Base-by-base conservation (phyloP, 2,888 invertebrate species). In the Drosophila nigricruria region DNA sequence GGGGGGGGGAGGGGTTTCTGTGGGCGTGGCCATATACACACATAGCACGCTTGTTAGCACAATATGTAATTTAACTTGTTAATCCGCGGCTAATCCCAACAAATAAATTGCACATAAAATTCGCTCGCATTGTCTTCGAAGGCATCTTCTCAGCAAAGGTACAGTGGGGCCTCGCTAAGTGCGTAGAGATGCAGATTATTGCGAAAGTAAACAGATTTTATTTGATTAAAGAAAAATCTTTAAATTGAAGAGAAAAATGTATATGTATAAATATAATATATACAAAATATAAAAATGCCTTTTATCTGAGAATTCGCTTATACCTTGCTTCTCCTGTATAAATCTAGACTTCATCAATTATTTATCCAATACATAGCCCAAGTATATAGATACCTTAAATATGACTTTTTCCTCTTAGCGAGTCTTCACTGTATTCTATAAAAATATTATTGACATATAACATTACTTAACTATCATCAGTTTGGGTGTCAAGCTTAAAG, bases 11-110 rank as follows among this genome's bases (percentile, higher is more conserved):
- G 27, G n/a, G n/a, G n/a, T n/a, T n/a, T n/a, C n/a, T 62, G 65
- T 77, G 65, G 73, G 79, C 68, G 73, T 62, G 50, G 53, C 23
- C 40, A 23, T 32, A 32, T 8, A 52, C 59, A 56, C 49, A 54
- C 52, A 36, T 9, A 36, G 63, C 64, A 30, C 34, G 56, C 64
- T 49, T 59, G 68, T 53, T 34, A 61, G 64, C 69, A 36, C 61
- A 73, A 62, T 36, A 78, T 78, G 79, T 78, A 73, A 77, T 77
- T 53, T 60, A 70, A 74, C 38, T 66, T 70, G 69, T 63, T 78
- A 63, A 70, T 69, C 59, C 52, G 32, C 57, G 57, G 59, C 47
- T 50, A 65, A 69, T 65, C 56, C 58, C 16, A 9, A 40, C 14
- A 50, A 68, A 63, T 60, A 25, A 56, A 66, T 53, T 45, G 43